Percentiles rank a stretch among this genome's conserved stretches.
Evolutionary conservation across 2,113 vertebrate species (phyloP).

Genomic region (Clarias magur): DNA sequence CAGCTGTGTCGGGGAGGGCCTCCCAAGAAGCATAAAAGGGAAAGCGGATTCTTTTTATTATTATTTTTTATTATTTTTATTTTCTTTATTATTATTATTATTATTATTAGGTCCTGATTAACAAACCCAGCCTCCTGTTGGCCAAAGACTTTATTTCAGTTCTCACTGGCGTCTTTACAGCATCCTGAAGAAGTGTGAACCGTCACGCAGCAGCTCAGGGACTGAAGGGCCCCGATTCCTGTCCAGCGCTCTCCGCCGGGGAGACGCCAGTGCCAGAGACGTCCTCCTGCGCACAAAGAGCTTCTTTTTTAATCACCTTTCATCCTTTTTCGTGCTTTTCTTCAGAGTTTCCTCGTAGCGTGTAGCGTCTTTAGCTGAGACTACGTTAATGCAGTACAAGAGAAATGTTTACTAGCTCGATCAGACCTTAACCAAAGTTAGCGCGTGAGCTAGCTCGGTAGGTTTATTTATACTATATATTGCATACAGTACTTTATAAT

Average conservation of each 20-base stretch:
- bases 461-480: slow-evolving; percentile 99
- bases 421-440: slow-evolving; percentile 95
- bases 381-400: slow-evolving; percentile 70
- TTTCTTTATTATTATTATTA: neutral
- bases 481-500: slow-evolving; percentile 99
- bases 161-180: slow-evolving; percentile 32
- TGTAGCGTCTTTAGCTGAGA: slow-evolving; percentile 31
- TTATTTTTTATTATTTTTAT: neutral
- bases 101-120: neutral
- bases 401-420: slow-evolving; percentile 86
- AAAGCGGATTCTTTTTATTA: neutral
- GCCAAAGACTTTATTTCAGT: slow-evolving; percentile 40
- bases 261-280: neutral
- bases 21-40: slow-evolving; percentile 10
- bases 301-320: neutral
- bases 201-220: slow-evolving; percentile 54
- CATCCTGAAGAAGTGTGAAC: slow-evolving; percentile 50
- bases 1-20: neutral
- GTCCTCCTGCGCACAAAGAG: slow-evolving; percentile 4
- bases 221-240: slow-evolving; percentile 36
- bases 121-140: slow-evolving; percentile 17
- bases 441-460: slow-evolving; percentile 89
- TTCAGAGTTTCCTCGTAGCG: slow-evolving; percentile 69
- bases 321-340: neutral
- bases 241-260: neutral